Conservation (phyloP, 2,797 vertebrate species). For the Podarcis lilfordi region DNA sequence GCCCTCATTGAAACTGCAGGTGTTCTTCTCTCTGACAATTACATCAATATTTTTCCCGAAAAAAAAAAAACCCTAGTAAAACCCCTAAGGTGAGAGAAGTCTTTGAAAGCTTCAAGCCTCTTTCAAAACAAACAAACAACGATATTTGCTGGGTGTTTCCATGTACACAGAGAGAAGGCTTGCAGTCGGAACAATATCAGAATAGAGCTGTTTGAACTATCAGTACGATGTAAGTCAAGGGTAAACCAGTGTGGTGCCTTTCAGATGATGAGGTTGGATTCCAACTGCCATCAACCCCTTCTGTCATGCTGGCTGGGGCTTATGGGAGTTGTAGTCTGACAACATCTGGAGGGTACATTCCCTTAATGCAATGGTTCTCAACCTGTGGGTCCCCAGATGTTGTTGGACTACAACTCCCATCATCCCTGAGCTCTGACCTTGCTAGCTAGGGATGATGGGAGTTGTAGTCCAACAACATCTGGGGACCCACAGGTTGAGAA, state of each 20-base stretch:
- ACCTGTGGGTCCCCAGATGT: no score
- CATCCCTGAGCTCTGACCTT: no score
- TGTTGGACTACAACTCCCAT: no score
- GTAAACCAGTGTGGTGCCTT: not conserved
- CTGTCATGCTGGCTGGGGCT: not conserved
- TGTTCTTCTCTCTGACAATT: slow-evolving; percentile 47
- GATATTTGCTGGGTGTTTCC: slow-evolving; percentile 51
- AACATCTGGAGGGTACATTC: no score
- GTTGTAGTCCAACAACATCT: no score
- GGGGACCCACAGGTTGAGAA: no score
- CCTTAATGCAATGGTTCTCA: no score
- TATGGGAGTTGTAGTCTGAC: no score
- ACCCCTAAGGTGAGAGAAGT: slow-evolving; percentile 52
- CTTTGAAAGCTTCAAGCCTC: slow-evolving; percentile 60
- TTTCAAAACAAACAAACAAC: slow-evolving; percentile 49
- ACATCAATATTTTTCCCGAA: slow-evolving; percentile 63
- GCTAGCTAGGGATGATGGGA: no score
- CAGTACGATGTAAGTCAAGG: not conserved
- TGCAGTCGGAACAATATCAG: slow-evolving; percentile 29
- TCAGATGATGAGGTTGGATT: not conserved
- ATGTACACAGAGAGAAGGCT: slow-evolving; percentile 31
- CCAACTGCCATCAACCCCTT: not conserved
- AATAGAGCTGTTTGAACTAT: slow-evolving; percentile 11
- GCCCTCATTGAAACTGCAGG: slow-evolving; percentile 63
- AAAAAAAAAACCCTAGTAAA: slow-evolving; percentile 58